Evolutionary conservation across 2,113 vertebrate genomes (phyloP).

Genomic region (Platichthys stellatus): DNA sequence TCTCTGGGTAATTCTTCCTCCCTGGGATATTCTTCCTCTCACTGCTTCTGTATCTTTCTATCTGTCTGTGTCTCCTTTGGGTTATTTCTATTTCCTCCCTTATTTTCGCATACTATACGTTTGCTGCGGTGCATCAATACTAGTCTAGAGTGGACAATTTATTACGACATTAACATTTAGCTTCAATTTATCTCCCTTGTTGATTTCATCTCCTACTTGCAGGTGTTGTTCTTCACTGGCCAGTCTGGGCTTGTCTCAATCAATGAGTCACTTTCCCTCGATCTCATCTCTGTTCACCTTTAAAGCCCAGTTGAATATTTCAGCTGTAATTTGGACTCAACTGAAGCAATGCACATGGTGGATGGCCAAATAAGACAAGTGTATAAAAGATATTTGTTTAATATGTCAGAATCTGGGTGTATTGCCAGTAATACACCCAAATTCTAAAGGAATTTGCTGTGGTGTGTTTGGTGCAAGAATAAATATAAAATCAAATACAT

Average conservation of each 20-base stretch:
- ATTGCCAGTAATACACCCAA: too few species aligned
- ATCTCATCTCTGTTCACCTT: not conserved
- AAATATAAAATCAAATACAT: too few species aligned
- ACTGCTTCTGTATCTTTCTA: conserved; percentile 15
- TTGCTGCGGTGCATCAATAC: conserved; percentile 67
- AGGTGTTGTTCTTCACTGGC: conserved; percentile 23
- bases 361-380: not conserved
- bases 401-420: too few species aligned
- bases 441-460: too few species aligned
- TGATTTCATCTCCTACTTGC: conserved; percentile 63
- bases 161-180: conserved; percentile 73
- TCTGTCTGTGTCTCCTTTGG: conserved; percentile 44
- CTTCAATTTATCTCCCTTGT: conserved; percentile 67
- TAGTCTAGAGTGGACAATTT: conserved; percentile 64
- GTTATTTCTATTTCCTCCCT: conserved; percentile 46
- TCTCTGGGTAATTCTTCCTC: conserved; percentile 43
- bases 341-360: not conserved
- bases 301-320: conserved; percentile 9
- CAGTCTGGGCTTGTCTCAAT: conserved; percentile 19
- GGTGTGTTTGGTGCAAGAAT: too few species aligned
- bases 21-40: conserved; percentile 32
- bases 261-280: conserved; percentile 27
- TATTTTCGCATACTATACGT: conserved; percentile 50
- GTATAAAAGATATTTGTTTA: not conserved
- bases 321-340: not conserved